Percentiles rank a stretch among this genome's conserved stretches.
These are phyloP conservation scores for Sympetrum striolatum DNA, from an alignment of 2,888 invertebrate species.

Conservation along the genomic window DNA sequence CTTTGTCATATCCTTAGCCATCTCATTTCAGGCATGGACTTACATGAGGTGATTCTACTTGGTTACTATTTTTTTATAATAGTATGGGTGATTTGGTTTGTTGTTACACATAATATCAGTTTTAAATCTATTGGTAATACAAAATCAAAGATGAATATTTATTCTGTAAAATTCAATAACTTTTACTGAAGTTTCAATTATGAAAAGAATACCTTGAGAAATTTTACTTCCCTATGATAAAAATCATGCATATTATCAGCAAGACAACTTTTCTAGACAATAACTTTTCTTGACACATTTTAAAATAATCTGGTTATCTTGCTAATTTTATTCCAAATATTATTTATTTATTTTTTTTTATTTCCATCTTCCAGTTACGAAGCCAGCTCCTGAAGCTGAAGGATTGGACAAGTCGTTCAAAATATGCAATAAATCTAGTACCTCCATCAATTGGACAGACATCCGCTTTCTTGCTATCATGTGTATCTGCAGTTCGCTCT, in stretches of 20 bases:
- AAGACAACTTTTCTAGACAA: too few relatives aligned
- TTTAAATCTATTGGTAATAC: not conserved
- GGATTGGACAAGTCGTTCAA: conserved; percentile 63
- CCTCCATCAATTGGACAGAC: conserved; percentile 53
- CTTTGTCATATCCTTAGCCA: conserved; percentile 61
- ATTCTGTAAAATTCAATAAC: too few relatives aligned
- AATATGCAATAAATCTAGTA: conserved; percentile 53
- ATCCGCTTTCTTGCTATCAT: conserved; percentile 57
- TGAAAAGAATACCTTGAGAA: too few relatives aligned
- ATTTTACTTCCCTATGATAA: too few relatives aligned
- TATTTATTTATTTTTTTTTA: not conserved
- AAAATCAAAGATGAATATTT: not conserved
- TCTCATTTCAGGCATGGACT: conserved; percentile 2
- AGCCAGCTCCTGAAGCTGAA: conserved; percentile 53
- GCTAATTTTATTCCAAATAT: too few relatives aligned
- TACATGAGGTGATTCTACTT: not conserved
- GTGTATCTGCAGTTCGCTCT: conserved; percentile 61
- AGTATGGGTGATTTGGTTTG: not conserved
- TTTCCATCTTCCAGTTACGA: conserved; percentile 48
- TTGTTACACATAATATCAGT: not conserved
- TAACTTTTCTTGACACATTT: too few relatives aligned
- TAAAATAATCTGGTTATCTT: not conserved
- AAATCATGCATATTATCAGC: too few relatives aligned
- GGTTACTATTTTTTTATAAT: not conserved
- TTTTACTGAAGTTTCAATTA: too few relatives aligned